phyloP scores from a whole-genome alignment of 2,888 invertebrate species.

The Dryobota labecula region DNA sequence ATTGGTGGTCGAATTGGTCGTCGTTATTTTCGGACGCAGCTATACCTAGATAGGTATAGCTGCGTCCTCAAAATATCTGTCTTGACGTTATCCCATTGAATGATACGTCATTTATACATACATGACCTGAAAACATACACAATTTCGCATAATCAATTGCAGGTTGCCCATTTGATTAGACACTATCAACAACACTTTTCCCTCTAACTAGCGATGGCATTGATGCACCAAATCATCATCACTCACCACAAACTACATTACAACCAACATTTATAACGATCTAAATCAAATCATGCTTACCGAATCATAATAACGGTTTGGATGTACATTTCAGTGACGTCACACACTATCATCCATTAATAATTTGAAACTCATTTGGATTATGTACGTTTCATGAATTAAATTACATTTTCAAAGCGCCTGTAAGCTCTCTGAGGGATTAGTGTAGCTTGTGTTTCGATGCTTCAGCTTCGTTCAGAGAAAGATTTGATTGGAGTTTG shows the following conservation, averaged over 20 bases:
- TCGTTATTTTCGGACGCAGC: background rate
- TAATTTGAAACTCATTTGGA: slow-evolving; percentile 74
- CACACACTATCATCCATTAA: slow-evolving; percentile 61
- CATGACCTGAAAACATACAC: background rate
- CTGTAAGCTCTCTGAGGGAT: slow-evolving; percentile 68
- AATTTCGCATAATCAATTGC: background rate
- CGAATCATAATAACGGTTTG: slow-evolving; percentile 34
- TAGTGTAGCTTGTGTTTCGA: slow-evolving; percentile 54
- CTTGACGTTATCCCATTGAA: background rate
- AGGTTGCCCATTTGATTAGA: background rate
- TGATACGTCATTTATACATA: background rate
- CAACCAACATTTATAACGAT: slow-evolving; percentile 14
- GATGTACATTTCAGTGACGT: slow-evolving; percentile 28
- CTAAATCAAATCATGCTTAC: slow-evolving; percentile 39
- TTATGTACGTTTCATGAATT: slow-evolving; percentile 68
- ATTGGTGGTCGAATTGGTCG: background rate
- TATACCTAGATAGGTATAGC: too few relatives aligned
- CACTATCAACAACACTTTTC: background rate
- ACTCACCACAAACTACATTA: background rate
- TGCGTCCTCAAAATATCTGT: too few relatives aligned
- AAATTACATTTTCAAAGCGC: slow-evolving; percentile 72
- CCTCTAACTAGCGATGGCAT: background rate
- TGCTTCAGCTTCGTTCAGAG: slow-evolving; percentile 32
- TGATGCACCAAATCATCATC: background rate
- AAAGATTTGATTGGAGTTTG: slow-evolving; percentile 43